These are phyloP conservation scores for Aurelia coerulea DNA, from an alignment of 30 jellyfish, hydroid and myxozoan species.

Conservation along the genomic window DNA sequence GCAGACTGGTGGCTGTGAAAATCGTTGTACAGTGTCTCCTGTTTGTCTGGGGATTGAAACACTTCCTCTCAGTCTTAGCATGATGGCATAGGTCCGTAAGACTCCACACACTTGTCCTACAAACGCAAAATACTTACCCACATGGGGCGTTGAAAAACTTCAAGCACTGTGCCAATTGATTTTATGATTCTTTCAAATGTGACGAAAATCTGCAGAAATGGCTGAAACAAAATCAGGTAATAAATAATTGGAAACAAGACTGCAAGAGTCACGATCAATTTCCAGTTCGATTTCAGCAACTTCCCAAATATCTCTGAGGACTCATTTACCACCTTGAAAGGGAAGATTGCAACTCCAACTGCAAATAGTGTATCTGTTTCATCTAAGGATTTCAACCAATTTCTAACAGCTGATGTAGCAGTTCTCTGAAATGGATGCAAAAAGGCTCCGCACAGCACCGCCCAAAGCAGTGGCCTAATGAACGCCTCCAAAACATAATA, in stretches of 20 bases:
- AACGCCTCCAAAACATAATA: constrained; percentile 89
- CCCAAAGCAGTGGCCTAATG: constrained; percentile 96
- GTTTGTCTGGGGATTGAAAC: too few species aligned
- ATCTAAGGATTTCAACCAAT: constrained; percentile 76
- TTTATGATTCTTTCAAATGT: constrained; percentile 24
- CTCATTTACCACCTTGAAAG: constrained; percentile 64
- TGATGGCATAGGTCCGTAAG: too few species aligned
- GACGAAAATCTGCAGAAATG: constrained; percentile 76
- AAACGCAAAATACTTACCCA: constrained; percentile 53
- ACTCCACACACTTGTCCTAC: too few species aligned
- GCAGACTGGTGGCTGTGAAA: neutral
- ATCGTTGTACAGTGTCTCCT: neutral
- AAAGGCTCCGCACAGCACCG: constrained; percentile 93
- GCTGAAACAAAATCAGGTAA: constrained; percentile 74
- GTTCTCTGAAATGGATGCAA: constrained; percentile 88
- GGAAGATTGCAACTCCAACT: constrained; percentile 81
- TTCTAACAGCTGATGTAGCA: constrained; percentile 72
- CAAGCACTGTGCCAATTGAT: constrained; percentile 29
- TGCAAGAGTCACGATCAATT: constrained; percentile 42
- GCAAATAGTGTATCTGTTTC: constrained; percentile 83
- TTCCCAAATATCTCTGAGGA: constrained; percentile 75
- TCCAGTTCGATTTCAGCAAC: constrained; percentile 59
- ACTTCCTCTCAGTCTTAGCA: too few species aligned
- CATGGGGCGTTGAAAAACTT: constrained; percentile 72
- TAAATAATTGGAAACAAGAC: constrained; percentile 72